Base-by-base conservation (phyloP, 2,113 vertebrate genomes). In the Erpornis zantholeuca region DNA sequence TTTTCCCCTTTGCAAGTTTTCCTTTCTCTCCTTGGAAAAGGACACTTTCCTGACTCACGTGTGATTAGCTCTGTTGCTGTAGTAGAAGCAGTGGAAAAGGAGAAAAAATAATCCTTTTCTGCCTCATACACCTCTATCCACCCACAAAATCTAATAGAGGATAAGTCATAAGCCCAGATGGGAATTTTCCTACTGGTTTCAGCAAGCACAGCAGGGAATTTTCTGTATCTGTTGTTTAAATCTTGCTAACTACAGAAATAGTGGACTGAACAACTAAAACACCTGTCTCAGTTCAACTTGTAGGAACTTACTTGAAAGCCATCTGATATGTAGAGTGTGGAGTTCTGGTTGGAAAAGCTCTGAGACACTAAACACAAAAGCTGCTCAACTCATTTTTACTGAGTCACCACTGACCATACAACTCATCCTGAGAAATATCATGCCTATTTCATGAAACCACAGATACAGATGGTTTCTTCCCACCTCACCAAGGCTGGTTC, bases 401-500 rank as follows among this genome's bases (percentile, higher is more conserved):
- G 42, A 95, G 81, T 91, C 75, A 86, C 47, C 16, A 9, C 63
- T 4, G 20, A 72, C 49, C 33, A 35, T 31, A 78, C 35, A 72
- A 66, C 69, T 73, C 25, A 60, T 72, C 49, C 63, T 86, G 64
- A 83, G 15, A 91, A 88, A 72, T 24, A 79, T 4, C 68, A 85
- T 79, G 33, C 35, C 64, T 63, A 23, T 25, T 83, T 69, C 35
- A 69, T 75, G 42, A 92, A 96, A 96, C 82, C 6, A 1, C 82
- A 83, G 81, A 97, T 91, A 35, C 93, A 93, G 52, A 91, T 70
- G 92, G 66, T 87, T 96, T 96, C 87, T 96, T 97, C 45, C 60
- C 59, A 61, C 56, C 57, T 82, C 70, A 72, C 56, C 73, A 93
- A 82, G 75, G 23, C 69, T 94, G 59, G 31, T 78, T 95, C 87